These are phyloP conservation scores for Sesia bembeciformis DNA, from an alignment of 2,888 invertebrate species.

Conservation along the genomic window DNA sequence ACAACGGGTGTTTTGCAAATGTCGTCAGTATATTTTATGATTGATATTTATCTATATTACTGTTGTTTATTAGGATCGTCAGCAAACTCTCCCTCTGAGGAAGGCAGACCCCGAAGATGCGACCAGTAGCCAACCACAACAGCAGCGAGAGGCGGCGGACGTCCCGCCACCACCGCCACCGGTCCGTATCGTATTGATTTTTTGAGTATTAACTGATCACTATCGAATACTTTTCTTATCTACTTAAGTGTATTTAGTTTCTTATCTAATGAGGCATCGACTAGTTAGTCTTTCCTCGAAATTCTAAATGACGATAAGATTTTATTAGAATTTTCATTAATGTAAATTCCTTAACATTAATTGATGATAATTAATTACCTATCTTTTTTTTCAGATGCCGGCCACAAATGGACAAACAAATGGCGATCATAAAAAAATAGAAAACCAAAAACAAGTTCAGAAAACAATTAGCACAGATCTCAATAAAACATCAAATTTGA, in stretches of 20 bases:
- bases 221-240: too few relatives aligned
- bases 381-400: slow-evolving; percentile 44
- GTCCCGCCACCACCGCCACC: slow-evolving; percentile 77
- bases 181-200: slow-evolving; percentile 38
- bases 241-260: too few relatives aligned
- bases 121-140: slow-evolving; percentile 13
- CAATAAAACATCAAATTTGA: slow-evolving; percentile 33
- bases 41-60: neutral
- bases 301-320: too few relatives aligned
- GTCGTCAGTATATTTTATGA: too few relatives aligned
- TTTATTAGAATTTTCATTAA: too few relatives aligned
- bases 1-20: too few relatives aligned
- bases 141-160: slow-evolving; percentile 32
- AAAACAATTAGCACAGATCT: slow-evolving; percentile 26
- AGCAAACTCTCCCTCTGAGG: slow-evolving; percentile 42
- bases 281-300: too few relatives aligned
- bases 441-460: slow-evolving; percentile 18
- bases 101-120: slow-evolving; percentile 26
- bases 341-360: too few relatives aligned
- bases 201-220: too few relatives aligned
- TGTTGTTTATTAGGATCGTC: slow-evolving; percentile 44
- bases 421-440: slow-evolving; percentile 32
- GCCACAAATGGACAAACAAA: slow-evolving; percentile 43
- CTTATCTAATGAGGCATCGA: too few relatives aligned
- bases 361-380: too few relatives aligned